Evolutionary conservation across 1,140 invertebrate genomes (phyloP).

Genomic region (Drosophila cardini): DNA sequence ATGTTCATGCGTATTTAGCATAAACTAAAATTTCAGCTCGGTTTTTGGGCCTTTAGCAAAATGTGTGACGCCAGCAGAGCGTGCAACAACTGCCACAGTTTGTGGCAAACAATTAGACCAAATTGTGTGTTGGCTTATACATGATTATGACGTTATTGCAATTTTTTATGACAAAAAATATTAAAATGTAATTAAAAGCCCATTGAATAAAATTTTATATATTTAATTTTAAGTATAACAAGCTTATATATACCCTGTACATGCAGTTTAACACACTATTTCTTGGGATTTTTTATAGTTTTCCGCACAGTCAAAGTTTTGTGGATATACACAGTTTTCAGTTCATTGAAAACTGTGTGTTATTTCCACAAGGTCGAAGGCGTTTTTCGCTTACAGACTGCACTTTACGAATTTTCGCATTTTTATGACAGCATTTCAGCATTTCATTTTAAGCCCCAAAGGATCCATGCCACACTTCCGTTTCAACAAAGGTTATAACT

Average conservation of each 20-base stretch:
- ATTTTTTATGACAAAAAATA: conserved; percentile 49
- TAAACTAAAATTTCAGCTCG: conserved; percentile 53
- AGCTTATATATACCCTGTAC: not conserved
- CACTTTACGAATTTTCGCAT: conserved; percentile 80
- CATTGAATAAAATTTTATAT: not conserved
- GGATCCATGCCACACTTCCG: conserved; percentile 22
- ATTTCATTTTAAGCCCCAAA: conserved; percentile 62
- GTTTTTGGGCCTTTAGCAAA: conserved; percentile 26
- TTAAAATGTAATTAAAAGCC: conserved; percentile 73
- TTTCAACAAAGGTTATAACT: conserved; percentile 62
- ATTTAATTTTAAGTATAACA: conserved; percentile 1
- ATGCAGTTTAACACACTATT: not conserved
- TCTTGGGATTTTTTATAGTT: not conserved
- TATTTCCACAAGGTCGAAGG: conserved; percentile 4
- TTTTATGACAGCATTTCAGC: conserved; percentile 78
- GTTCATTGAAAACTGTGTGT: conserved; percentile 2
- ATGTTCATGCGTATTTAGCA: conserved; percentile 61
- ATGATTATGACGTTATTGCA: conserved; percentile 45
- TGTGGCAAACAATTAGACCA: conserved; percentile 65
- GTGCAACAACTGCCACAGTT: conserved; percentile 46
- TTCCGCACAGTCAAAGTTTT: not conserved
- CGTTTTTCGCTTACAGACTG: conserved; percentile 59
- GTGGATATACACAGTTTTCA: conserved; percentile 14
- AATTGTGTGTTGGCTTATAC: conserved; percentile 42
- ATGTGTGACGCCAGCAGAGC: conserved; percentile 36